Evolutionary conservation across 2,888 invertebrate genomes (phyloP).

Genomic region (Aelia acuminata): DNA sequence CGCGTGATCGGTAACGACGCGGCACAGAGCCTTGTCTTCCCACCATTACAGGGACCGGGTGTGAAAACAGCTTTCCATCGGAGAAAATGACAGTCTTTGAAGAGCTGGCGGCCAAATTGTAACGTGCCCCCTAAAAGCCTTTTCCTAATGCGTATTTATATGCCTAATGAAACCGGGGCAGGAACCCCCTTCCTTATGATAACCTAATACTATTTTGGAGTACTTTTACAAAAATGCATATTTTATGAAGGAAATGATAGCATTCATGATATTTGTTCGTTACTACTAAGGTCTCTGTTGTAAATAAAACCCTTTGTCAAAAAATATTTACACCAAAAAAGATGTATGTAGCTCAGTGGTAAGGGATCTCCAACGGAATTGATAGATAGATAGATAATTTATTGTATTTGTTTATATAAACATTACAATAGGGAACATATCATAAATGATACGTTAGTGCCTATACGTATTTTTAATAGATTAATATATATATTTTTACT

Average conservation of each 20-base stretch:
- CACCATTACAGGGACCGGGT: background rate
- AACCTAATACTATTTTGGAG: background rate
- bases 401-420: too few species aligned
- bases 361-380: too few species aligned
- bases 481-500: too few species aligned
- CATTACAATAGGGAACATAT: too few species aligned
- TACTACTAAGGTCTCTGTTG: too few species aligned
- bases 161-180: background rate
- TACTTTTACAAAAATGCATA: background rate
- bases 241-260: background rate
- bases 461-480: too few species aligned
- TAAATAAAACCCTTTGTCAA: too few species aligned
- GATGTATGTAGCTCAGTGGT: too few species aligned
- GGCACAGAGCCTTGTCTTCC: slow-evolving; percentile 26
- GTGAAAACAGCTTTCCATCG: slow-evolving; percentile 45
- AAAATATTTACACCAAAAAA: too few species aligned
- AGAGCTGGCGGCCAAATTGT: background rate
- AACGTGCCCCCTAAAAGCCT: background rate
- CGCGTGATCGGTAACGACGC: slow-evolving; percentile 34
- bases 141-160: slow-evolving; percentile 36
- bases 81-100: slow-evolving; percentile 39
- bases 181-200: background rate
- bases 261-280: too few species aligned
- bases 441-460: too few species aligned
- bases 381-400: too few species aligned